Percentiles rank a stretch among this genome's conserved stretches.
phyloP scores from a whole-genome alignment of 2,113 vertebrate genomes.

The Tachysurus vachellii region DNA sequence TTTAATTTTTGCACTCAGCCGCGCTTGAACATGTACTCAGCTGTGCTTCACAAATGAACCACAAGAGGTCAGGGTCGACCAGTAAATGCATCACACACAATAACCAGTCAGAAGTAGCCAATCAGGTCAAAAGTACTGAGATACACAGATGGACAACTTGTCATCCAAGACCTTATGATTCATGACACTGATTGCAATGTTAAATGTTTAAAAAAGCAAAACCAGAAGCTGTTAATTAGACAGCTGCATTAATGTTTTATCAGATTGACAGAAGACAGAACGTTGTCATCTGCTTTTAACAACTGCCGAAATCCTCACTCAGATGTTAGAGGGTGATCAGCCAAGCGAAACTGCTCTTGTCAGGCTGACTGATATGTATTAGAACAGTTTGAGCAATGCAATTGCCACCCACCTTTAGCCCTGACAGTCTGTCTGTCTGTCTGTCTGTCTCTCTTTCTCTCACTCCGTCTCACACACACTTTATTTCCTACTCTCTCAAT shows the following conservation, averaged over 20 bases:
- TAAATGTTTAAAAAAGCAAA: conserved; percentile 39
- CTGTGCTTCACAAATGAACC: conserved; percentile 53
- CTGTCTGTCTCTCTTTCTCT: conserved; percentile 45
- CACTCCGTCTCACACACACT: conserved; percentile 42
- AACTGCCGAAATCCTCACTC: conserved; percentile 23
- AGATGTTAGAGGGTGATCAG: conserved; percentile 37
- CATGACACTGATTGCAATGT: conserved; percentile 58
- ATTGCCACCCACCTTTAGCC: conserved; percentile 40
- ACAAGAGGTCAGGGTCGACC: conserved; percentile 70
- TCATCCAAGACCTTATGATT: conserved; percentile 8
- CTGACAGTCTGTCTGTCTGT: not conserved
- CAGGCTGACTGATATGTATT: conserved; percentile 61
- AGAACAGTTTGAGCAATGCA: conserved; percentile 54
- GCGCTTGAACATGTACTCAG: not conserved
- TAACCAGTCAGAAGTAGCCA: not conserved
- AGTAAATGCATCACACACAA: not conserved
- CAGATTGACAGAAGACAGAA: conserved; percentile 51
- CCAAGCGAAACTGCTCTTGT: conserved; percentile 50
- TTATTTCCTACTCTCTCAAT: conserved; percentile 46
- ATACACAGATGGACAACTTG: not conserved
- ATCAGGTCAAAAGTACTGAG: not conserved
- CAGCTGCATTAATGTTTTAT: conserved; percentile 62
- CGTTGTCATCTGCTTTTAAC: conserved; percentile 38
- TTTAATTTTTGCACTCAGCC: not conserved
- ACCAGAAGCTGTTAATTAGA: conserved; percentile 55